Evolutionary conservation across 2,888 invertebrate species (phyloP), one percentile per base, ranked within the genome.

Genomic region (Pachycephus smyrnensis): DNA sequence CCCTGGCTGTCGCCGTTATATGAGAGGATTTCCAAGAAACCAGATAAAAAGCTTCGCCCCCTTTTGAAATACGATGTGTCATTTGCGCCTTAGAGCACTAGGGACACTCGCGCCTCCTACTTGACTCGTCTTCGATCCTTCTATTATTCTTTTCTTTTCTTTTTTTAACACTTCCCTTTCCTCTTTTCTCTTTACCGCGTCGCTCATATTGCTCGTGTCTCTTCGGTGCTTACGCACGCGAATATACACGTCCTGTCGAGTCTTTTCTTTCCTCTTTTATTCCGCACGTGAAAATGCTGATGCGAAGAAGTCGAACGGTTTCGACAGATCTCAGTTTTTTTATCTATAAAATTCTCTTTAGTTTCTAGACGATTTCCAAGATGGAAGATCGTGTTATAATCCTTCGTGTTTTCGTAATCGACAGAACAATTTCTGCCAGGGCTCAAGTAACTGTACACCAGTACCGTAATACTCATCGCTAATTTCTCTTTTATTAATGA

Each of bases 21-120:
- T 82, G 86, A 88, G 87, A 88, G 84, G 82, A 82, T 78, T 88
- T 89, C 88, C 79, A 83, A 83, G 88, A 89, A 89, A 86, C 85
- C 86, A 85, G 86, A 88, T 89, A 88, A 86, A 84, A 83, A 84
- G 83, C 83, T 81, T 82, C 79, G 77, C 80, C 79, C 55, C 55
- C 77, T 80, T 79, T 76, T 80, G 76, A 75, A 74, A 74, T 74
- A 74, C 74, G 74, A 74, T 33, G 74, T 74, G 33, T 74, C 74
- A 33, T 71, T 71, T 71, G 71, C 71, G 31, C 71, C 71, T 71
- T 31, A 23, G 71, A 55, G 9, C 55, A 55, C 55, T 23, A 55
- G 23, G 15, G 23, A 55, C 55, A 55, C 55, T 55, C 55, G 23
- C 23, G 55, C 23, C 55, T 55, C 23, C 32, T 31, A 33, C 71